A percentile compares a stretch with the other conserved stretches of the same genome.
Conservation (phyloP, 2,888 invertebrate species). For the Seira sanloemensis region DNA sequence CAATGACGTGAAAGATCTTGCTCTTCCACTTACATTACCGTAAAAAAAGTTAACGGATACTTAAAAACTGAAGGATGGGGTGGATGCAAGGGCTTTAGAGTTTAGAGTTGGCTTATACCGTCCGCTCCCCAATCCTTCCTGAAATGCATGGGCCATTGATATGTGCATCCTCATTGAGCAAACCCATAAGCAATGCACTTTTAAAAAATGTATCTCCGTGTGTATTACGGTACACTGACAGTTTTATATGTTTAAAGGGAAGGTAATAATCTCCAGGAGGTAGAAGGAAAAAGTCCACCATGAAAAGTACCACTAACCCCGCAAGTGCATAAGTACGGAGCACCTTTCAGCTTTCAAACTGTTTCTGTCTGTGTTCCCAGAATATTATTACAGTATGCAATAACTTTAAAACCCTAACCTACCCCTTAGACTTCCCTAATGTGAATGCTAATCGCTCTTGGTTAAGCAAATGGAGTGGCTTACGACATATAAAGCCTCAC, state of each 20-base stretch:
- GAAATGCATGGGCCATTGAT: no score
- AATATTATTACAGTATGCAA: constrained; percentile 18
- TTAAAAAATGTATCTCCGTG: neutral
- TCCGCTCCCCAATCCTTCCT: neutral
- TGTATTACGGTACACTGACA: neutral
- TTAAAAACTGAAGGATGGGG: constrained; percentile 19
- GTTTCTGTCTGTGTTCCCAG: no score
- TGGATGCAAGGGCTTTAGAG: constrained; percentile 1
- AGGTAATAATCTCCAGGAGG: constrained; percentile 21
- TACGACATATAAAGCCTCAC: no score
- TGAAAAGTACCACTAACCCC: neutral
- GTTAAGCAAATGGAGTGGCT: no score
- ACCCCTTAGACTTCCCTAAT: constrained; percentile 46
- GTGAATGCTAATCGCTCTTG: no score
- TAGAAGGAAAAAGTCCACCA: neutral
- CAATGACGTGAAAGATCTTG: constrained; percentile 60
- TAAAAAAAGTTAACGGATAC: constrained; percentile 59
- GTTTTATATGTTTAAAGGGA: constrained; percentile 3
- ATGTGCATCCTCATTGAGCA: no score
- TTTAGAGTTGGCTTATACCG: neutral
- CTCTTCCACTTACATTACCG: constrained; percentile 62
- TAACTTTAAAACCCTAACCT: constrained; percentile 56
- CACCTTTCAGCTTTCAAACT: neutral
- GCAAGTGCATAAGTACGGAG: neutral
- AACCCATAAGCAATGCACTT: neutral